Percentiles rank a stretch among this genome's conserved stretches.
Evolutionary conservation across 2,797 vertebrate genomes (phyloP).

Genomic region (Syngnathus acus): DNA sequence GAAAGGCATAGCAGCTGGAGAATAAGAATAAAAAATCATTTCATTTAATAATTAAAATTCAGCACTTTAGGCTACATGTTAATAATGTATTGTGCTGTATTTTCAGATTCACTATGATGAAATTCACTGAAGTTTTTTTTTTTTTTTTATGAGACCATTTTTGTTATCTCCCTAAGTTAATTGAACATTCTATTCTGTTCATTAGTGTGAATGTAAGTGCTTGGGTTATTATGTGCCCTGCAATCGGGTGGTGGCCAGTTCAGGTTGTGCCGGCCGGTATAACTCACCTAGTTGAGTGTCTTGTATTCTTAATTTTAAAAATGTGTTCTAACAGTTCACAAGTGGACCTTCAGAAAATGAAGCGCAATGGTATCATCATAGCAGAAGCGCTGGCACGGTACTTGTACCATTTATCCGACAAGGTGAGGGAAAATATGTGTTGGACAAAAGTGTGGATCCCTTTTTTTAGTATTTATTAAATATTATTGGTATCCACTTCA

Average conservation of each 20-base stretch:
- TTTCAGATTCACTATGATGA: too few species aligned
- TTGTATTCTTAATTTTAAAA: background rate
- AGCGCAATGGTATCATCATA: constrained; percentile 68
- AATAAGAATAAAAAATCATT: background rate
- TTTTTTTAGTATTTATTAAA: background rate
- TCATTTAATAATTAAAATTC: background rate
- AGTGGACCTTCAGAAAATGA: constrained; percentile 71
- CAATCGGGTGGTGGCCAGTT: background rate
- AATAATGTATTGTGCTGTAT: too few species aligned
- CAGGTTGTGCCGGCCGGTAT: background rate
- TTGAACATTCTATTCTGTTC: too few species aligned
- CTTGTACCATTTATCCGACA: constrained; percentile 74
- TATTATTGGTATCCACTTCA: background rate
- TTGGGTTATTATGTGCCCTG: too few species aligned
- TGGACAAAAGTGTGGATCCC: background rate
- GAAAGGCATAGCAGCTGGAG: background rate
- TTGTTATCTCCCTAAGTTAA: too few species aligned
- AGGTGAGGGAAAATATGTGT: constrained; percentile 45
- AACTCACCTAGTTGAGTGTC: background rate
- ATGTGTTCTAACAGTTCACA: constrained; percentile 53
- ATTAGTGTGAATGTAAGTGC: too few species aligned
- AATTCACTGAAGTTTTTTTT: too few species aligned
- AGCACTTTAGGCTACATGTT: background rate
- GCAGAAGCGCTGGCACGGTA: constrained; percentile 69
- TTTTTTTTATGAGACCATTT: too few species aligned